These are phyloP conservation scores for Misgurnus mizolepis DNA, from an alignment of 2,113 vertebrate genomes.

Conservation along the genomic window DNA sequence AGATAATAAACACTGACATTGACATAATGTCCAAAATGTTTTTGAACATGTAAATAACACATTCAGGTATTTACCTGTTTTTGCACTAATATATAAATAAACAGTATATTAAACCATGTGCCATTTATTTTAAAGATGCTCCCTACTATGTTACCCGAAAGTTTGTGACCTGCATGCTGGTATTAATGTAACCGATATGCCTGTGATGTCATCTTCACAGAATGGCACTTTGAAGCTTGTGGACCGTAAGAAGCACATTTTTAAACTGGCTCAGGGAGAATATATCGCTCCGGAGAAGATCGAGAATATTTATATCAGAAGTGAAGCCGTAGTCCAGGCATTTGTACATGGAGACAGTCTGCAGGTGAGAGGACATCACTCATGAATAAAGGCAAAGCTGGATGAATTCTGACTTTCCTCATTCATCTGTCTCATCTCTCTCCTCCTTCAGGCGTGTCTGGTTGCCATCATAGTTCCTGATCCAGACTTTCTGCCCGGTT, in stretches of 20 bases:
- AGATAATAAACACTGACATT: too few relatives aligned
- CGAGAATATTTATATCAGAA: conserved; percentile 86
- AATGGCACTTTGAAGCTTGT: conserved; percentile 93
- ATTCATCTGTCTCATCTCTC: neutral
- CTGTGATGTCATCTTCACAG: conserved; percentile 65
- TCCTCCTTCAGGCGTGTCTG: conserved; percentile 82
- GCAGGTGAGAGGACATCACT: conserved; percentile 74
- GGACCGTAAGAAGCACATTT: conserved; percentile 97
- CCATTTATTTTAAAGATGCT: too few relatives aligned
- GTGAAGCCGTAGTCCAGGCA: conserved; percentile 85
- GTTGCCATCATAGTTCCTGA: conserved; percentile 90
- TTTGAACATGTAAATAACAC: too few relatives aligned
- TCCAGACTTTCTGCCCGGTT: conserved; percentile 78
- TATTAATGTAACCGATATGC: too few relatives aligned
- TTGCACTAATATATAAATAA: too few relatives aligned
- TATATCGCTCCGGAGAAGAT: conserved; percentile 99
- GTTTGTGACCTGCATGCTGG: neutral
- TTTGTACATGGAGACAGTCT: conserved; percentile 96
- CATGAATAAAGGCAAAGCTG: neutral
- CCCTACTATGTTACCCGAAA: too few relatives aligned
- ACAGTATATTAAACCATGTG: too few relatives aligned
- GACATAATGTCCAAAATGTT: too few relatives aligned
- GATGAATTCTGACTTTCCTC: neutral
- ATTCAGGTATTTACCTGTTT: too few relatives aligned
- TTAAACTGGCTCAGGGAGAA: conserved; percentile 97